Percentiles rank a stretch among this genome's conserved stretches.
Conservation (phyloP, 2,888 invertebrate genomes). For the Polydrusus tereticollis region DNA sequence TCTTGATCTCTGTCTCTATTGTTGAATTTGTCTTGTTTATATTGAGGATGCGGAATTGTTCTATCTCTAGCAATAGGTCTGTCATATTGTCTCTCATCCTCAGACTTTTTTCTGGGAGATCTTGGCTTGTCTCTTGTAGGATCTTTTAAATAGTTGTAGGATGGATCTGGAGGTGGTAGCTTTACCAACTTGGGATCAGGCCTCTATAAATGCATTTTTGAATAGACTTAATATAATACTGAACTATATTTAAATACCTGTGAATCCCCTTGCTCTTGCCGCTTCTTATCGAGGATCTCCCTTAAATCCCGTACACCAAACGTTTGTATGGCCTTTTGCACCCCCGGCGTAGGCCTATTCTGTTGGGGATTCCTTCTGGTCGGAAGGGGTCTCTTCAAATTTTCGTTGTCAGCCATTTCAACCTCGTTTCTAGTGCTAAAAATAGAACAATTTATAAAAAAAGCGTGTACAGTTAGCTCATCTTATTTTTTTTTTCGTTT, state of each 20-base stretch:
- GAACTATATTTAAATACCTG: not conserved
- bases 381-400: constrained; percentile 4
- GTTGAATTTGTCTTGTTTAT: not conserved
- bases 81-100: not conserved
- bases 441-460: constrained; percentile 19
- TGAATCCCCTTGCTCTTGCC: constrained; percentile 38
- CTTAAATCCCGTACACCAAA: constrained; percentile 57
- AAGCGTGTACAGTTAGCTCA: constrained; percentile 29
- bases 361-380: constrained; percentile 19
- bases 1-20: not conserved
- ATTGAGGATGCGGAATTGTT: not conserved
- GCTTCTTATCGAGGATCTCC: constrained; percentile 55
- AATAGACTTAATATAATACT: not conserved
- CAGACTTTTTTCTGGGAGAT: not conserved
- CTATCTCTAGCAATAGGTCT: not conserved
- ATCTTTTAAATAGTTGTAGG: constrained; percentile 59
- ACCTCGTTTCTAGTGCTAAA: constrained; percentile 8
- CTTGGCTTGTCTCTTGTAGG: constrained; percentile 52
- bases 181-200: constrained; percentile 14
- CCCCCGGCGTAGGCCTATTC: constrained; percentile 39
- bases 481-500: not conserved
- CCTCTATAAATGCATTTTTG: not conserved
- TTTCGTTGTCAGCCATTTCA: constrained; percentile 40
- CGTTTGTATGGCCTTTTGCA: constrained; percentile 53
- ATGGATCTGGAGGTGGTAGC: constrained; percentile 59